Evolutionary conservation across 2,113 vertebrate genomes (phyloP), one percentile per base, ranked within the genome.

Genomic region (Hypomesus transpacificus): DNA sequence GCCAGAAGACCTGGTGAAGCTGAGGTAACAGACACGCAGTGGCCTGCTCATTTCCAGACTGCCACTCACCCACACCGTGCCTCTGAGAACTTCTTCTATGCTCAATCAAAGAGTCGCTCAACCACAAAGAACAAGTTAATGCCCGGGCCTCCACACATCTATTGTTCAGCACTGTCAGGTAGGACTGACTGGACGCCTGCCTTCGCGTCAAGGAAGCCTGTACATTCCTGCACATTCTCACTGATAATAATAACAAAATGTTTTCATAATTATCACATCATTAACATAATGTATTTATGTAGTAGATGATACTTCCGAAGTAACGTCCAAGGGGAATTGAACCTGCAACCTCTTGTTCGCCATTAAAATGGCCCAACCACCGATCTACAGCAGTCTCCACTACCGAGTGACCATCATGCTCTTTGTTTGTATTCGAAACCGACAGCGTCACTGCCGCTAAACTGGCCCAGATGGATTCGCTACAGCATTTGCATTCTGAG

Each of bases 351-450:
- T 46, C 39, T 46, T 2, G 9, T 13, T 46, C 31, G 39, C 8
- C 39, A 9, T 9, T 46, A 46, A 46, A 46, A 46, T 9, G 9
- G 39, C 39, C 39, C 39, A 46, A 13, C 8, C 39, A 7, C 39
- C 7, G 39, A 46, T 46, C 39, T 5, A 46, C 39, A 46, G 7
- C 39, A 5, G 7, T 46, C 39, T 46, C 9, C 39, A 46, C 39
- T 46, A 69, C 69, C 17, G 67, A 83, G 65, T 80, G 85, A 79
- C 82, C 86, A 71, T 74, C 61, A 50, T 18, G 56, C 76, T 85
- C 69, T 72, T 83, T 77, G 84, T 73, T 34, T 86, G 77, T 79
- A 77, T 87, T 83, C 82, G 80, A 79, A 79, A 81, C 73, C 87
- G 86, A 83, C 81, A 83, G 77, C 75, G 54, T 80, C 79, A 60